phyloP scores from a whole-genome alignment of 2,888 invertebrate genomes.

The Anarsia innoxiella region DNA sequence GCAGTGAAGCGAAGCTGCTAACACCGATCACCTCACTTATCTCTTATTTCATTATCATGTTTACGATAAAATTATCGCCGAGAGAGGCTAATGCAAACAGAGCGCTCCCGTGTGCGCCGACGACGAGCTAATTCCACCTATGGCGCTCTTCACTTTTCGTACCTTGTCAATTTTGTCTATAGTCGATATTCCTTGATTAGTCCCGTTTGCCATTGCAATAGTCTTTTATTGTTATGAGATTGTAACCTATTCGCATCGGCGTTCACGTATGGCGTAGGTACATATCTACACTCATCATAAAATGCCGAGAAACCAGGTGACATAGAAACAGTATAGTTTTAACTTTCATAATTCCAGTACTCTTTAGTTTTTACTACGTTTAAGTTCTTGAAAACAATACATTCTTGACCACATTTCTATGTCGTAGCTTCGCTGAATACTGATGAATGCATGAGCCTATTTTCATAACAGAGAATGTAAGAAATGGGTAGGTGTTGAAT shows the following conservation, averaged over 20 bases:
- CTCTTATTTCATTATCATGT: slow-evolving; percentile 34
- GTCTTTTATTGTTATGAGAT: slow-evolving; percentile 27
- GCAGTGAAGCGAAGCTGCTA: slow-evolving; percentile 15
- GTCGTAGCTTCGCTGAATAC: too few species aligned
- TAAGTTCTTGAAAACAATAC: too few species aligned
- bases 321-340: too few species aligned
- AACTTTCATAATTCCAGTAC: too few species aligned
- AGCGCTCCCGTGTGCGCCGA: slow-evolving; percentile 19
- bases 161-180: slow-evolving; percentile 34
- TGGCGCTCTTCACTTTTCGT: slow-evolving; percentile 12
- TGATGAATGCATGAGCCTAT: too few species aligned
- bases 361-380: too few species aligned
- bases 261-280: too few species aligned
- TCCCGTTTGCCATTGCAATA: slow-evolving; percentile 34
- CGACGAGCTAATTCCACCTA: neutral
- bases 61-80: slow-evolving; percentile 32
- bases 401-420: too few species aligned
- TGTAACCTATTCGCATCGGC: too few species aligned
- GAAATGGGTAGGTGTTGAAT: too few species aligned
- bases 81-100: slow-evolving; percentile 21
- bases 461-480: too few species aligned
- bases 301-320: neutral
- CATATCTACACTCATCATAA: too few species aligned
- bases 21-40: slow-evolving; percentile 31
- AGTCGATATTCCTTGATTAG: slow-evolving; percentile 24